phyloP scores from a whole-genome alignment of 2,797 vertebrate genomes.

The Pelobates cultripes region DNA sequence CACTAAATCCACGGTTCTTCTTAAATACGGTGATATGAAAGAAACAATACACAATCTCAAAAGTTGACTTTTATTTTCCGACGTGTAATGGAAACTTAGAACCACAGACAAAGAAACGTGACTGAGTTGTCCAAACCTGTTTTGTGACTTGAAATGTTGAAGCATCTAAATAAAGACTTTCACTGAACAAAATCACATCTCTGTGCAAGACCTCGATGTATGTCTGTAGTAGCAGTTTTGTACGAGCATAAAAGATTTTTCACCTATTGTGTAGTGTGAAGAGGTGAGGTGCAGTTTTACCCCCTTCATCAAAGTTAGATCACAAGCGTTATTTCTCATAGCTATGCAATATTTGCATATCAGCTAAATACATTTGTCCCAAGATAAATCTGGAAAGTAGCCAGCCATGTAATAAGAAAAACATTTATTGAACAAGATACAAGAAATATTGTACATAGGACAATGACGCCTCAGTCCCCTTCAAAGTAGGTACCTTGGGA shows the following conservation, averaged over 20 bases:
- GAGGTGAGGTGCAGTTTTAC: constrained; percentile 10
- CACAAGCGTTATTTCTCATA: too few relatives aligned
- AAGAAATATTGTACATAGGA: too few relatives aligned
- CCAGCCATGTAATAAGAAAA: too few relatives aligned
- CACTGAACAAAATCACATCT: not conserved
- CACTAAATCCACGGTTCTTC: not conserved
- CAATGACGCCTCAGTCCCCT: too few relatives aligned
- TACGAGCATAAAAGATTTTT: not conserved
- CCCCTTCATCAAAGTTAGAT: not conserved
- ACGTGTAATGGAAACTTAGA: constrained; percentile 41
- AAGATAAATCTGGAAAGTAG: too few relatives aligned
- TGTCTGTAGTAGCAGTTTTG: not conserved
- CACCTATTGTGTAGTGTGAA: not conserved
- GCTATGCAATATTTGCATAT: too few relatives aligned
- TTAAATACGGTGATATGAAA: not conserved
- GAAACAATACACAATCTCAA: constrained; percentile 1
- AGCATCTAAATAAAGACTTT: not conserved
- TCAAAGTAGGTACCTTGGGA: too few relatives aligned
- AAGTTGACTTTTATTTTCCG: constrained; percentile 16
- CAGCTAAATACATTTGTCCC: too few relatives aligned
- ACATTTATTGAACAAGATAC: too few relatives aligned
- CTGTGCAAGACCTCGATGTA: not conserved
- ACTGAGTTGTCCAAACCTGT: constrained; percentile 46
- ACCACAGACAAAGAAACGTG: constrained; percentile 23
- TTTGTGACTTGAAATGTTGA: constrained; percentile 16